A percentile compares a stretch with the other conserved stretches of the same genome.
These are phyloP conservation scores for Chrysemys picta DNA, from an alignment of 2,113 vertebrate genomes.

Conservation along the genomic window DNA sequence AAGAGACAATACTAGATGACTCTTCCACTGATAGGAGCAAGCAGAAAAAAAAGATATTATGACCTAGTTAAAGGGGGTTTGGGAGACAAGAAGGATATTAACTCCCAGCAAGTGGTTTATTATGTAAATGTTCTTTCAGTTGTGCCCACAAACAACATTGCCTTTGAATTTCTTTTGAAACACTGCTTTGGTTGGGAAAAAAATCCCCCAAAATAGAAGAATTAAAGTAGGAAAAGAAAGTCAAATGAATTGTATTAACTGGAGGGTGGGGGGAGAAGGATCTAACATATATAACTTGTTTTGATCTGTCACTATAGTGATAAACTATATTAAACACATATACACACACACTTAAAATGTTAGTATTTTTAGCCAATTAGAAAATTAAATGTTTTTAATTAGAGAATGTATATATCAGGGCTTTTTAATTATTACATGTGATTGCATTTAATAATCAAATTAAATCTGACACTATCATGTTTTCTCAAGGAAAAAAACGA, in stretches of 20 bases:
- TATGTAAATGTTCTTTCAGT: not conserved
- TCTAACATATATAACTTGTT: too few species aligned
- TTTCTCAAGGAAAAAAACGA: not conserved
- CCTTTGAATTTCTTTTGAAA: not conserved
- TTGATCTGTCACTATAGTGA: not conserved
- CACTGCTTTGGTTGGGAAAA: not conserved
- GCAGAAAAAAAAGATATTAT: not conserved
- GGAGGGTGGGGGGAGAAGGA: not conserved
- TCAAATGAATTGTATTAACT: not conserved
- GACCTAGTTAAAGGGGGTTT: not conserved
- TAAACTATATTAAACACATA: not conserved
- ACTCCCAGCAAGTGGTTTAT: not conserved
- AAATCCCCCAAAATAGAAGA: not conserved
- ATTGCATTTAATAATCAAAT: not conserved
- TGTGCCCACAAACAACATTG: not conserved
- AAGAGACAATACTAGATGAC: not conserved
- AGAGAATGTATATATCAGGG: not conserved
- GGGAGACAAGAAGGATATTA: not conserved
- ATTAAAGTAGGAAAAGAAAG: not conserved
- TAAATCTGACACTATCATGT: not conserved
- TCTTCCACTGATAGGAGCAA: not conserved
- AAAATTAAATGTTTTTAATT: not conserved
- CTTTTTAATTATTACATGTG: not conserved
- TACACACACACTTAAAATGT: not conserved
- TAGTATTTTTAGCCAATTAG: not conserved